These are phyloP conservation scores for Pangasius mekongensis DNA, from an alignment of 2,797 vertebrate genomes.

Conservation along the genomic window DNA sequence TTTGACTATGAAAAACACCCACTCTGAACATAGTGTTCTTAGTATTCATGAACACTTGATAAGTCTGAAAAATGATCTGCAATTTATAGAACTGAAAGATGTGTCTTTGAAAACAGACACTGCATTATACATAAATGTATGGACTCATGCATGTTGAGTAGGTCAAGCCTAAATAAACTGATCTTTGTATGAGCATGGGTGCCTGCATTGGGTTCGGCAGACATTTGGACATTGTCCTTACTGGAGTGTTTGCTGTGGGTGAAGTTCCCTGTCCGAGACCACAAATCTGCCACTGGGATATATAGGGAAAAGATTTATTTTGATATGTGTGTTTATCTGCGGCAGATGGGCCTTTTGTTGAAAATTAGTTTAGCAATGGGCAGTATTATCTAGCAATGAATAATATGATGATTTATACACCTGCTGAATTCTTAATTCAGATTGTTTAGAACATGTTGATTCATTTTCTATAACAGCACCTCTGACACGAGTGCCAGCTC, in stretches of 20 bases:
- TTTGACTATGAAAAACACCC: not conserved
- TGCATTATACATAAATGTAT: not conserved
- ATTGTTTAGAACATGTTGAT: not conserved
- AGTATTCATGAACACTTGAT: not conserved
- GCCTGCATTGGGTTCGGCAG: constrained; percentile 1
- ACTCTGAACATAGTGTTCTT: not conserved
- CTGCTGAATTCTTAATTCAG: not conserved
- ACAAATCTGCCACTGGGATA: constrained; percentile 22
- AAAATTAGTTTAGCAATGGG: not conserved
- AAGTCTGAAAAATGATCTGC: not conserved
- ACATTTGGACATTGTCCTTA: constrained; percentile 31
- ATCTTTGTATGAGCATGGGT: not conserved
- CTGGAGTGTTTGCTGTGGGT: constrained; percentile 11
- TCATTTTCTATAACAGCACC: not conserved
- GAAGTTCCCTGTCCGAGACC: constrained; percentile 7
- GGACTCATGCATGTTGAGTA: not conserved
- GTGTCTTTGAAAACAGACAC: not conserved
- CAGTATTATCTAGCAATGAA: not conserved
- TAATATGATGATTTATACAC: not conserved
- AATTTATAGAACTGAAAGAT: not conserved
- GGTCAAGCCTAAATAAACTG: not conserved
- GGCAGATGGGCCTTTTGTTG: not conserved
- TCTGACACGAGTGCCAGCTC: not conserved
- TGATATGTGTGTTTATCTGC: constrained; percentile 6
- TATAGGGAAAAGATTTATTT: constrained; percentile 18